Base-by-base conservation (phyloP, 2,797 vertebrate genomes). In the Pampus argenteus region DNA sequence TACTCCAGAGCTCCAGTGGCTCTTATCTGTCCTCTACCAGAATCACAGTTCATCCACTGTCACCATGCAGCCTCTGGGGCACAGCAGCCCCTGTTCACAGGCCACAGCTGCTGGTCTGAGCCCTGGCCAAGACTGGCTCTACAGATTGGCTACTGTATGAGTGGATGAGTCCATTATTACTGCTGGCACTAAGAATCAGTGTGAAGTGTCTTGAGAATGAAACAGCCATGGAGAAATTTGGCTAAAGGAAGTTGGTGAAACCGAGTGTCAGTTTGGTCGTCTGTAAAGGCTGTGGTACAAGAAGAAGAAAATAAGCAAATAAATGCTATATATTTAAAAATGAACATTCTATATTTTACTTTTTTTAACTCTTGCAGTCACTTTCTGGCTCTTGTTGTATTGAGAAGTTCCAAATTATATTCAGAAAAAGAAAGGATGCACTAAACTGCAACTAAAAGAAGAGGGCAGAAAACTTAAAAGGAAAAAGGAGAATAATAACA, bases 1-100 rank as follows among this genome's bases (percentile, higher is more conserved):
- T 64, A 76, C 76, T 81, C 52, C 45, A 77, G 74, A 66, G 69
- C 58, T 80, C 54, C 59, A 60, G 66, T 15, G 66, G 61, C 40
- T 47, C 78, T 90, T 81, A 88, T 91, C 86, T 72, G 42, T 28
- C 29, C 36, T 59, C 54, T 9, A 22, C 18, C 57, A 83, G 65
- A 68, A 70, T 59, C 66, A 77, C 63, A 74, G 62, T 45, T 34
- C 22, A 70, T 60, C 23, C 49, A 26, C 60, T 15, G 76, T 83
- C 78, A 64, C 59, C 10, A 15, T 9, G 20, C 49, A 48, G 67
- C 51, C 63, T 58, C 44, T 60, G 23, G 36, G 59, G 58, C 54
- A 25, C 48, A 49, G 51, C 45, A 13, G 50, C 4, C 60, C 29
- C 56, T 17, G 49, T 68, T 63, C 57, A 60, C 22, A 9, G 70